Evolutionary conservation across 2,113 vertebrate genomes (phyloP), one percentile per base, ranked within the genome.

Genomic region (Lophochroa leadbeateri): DNA sequence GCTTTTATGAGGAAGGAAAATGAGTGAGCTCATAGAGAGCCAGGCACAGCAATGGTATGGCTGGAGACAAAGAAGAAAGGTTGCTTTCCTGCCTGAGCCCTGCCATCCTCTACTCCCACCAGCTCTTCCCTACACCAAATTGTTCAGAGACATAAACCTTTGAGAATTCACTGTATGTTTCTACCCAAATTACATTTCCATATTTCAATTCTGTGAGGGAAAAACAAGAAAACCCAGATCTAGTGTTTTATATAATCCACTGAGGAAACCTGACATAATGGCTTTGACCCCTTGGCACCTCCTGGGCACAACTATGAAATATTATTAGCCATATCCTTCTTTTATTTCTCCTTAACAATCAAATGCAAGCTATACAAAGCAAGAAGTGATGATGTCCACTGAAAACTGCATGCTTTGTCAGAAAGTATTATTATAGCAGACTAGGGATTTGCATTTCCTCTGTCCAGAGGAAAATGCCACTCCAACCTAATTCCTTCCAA

Each of bases 261-360:
- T 5, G 2, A 18, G 70, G 52, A 90, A 88, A 39, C 13, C 29
- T 39, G 84, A 19, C 27, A 57, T 7, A 35, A 43, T 7, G 35
- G 39, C 75, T 95, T 25, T 60, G 90, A 88, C 63, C 35, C 55
- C 23, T 39, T 68, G 76, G 75, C 58, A 92, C 17, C 90, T 63
- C 29, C 43, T 25, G 63, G 68, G n/a, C 63, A 55, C 47, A 49
- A 2, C 72, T n/a, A 2, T 41, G 76, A 77, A 70, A 86, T 61
- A 77, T 9, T 13, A 85, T 47, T 65, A 92, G 79, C 31, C 49
- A 23, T 10, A 25, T 75, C 85, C 75, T 71, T 75, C 46, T 94
- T 92, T 93, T 60, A 86, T 37, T 87, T 83, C 90, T 93, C 74
- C 82, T 93, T 84, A 87, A 55, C 57, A 92, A 58, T 44, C 68